Evolutionary conservation across 1,140 invertebrate species (phyloP).

Genomic region (Notospermus geniculatus): DNA sequence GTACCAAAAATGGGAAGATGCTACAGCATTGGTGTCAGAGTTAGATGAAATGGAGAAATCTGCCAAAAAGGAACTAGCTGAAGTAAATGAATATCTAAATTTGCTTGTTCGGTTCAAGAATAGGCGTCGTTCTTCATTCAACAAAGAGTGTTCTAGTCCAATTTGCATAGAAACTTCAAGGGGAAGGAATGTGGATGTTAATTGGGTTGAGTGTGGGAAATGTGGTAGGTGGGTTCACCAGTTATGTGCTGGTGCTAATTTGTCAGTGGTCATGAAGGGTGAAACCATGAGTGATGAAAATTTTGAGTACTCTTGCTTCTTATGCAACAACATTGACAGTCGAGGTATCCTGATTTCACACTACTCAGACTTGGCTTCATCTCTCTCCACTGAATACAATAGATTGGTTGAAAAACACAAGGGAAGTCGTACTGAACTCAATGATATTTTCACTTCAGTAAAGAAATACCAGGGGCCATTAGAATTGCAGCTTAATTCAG

Average conservation of each 20-base stretch:
- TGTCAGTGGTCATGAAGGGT: neutral
- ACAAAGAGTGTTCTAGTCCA: conserved; percentile 1
- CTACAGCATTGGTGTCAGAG: neutral
- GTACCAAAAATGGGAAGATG: neutral
- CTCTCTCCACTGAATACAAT: neutral
- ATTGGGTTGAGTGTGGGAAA: too few species aligned
- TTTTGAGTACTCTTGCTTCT: neutral
- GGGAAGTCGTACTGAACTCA: neutral
- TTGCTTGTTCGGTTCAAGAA: neutral
- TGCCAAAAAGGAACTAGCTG: neutral
- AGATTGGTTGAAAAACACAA: neutral
- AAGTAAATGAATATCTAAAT: neutral
- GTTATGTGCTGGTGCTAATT: neutral
- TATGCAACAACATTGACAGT: neutral
- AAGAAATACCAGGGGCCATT: neutral
- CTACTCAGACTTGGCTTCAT: neutral
- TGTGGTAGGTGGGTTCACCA: too few species aligned
- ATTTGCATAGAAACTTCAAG: too few species aligned
- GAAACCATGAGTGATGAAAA: neutral
- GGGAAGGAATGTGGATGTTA: too few species aligned
- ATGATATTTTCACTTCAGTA: neutral
- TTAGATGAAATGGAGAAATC: too few species aligned
- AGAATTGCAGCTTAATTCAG: neutral
- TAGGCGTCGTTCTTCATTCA: neutral
- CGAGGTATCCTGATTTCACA: neutral